Evolutionary conservation across 2,113 vertebrate genomes (phyloP), one percentile per base, ranked within the genome.

Genomic region (Anolis sagrei): DNA sequence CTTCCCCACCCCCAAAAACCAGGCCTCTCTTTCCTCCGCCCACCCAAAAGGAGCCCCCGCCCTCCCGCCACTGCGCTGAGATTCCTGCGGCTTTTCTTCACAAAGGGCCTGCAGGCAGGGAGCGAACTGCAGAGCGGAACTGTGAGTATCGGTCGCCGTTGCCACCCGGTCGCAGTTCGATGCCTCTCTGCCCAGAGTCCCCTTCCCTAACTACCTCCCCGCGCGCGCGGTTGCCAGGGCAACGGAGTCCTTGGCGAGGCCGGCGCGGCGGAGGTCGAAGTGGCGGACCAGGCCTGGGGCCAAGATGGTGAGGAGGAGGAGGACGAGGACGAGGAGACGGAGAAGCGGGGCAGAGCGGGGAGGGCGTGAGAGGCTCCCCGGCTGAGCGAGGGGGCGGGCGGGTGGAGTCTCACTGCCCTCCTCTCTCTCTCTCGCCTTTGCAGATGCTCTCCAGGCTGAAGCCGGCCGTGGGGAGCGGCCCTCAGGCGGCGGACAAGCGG

Each of bases 371-470:
- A 25, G 73, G 21, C 14, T 68, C 3, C 9, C 5, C 0, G 1
- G 11, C 39, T n/a, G 7, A 14, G 19, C 4, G 0, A 5, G 0
- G 5, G 7, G 0, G 8, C 0, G 2, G n/a, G 7, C 36, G 4
- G 7, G 23, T 6, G 5, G 19, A 8, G 13, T 16, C 34, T 34
- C 51, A 8, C 51, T 1, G 23, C 21, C 19, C 10, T 49, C 2
- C 29, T n/a, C 1, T 85, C 51, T 78, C 68, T 58, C 69, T 3
- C n/a, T 69, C 62, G 54, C 3, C 36, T n/a, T 93, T 83, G 14
- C 91, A 99, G 99, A 98, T 99, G 93, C 97, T 99, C 39, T 99
- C 99, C 34, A 96, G 98, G 16, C 95, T 98, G 87, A 99, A 99
- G 83, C 98, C 99, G 29, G 99, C 98, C 1, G 96, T 99, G 7